Conservation (phyloP, 2,797 vertebrate species). For the Euthynnus affinis region DNA sequence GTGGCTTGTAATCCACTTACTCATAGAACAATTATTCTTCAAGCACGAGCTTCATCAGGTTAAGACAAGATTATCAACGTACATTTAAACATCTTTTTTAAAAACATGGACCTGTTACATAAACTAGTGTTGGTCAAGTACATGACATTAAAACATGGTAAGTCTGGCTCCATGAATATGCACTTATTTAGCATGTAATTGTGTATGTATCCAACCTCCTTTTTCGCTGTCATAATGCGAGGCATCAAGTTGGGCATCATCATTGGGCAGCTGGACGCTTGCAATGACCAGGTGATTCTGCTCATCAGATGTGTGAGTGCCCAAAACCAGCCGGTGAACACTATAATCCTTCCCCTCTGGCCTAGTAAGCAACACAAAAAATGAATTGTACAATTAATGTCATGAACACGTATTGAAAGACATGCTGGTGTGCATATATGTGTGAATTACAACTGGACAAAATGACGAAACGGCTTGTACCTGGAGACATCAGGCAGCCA, state of each 20-base stretch:
- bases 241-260: slow-evolving; percentile 97
- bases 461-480: slow-evolving; percentile 71
- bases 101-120: too few relatives aligned
- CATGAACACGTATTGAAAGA: not conserved
- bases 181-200: not conserved
- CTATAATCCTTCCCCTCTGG: slow-evolving; percentile 99
- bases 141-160: too few relatives aligned
- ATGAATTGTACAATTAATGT: not conserved
- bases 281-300: slow-evolving; percentile 98
- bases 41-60: not conserved
- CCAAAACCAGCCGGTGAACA: slow-evolving; percentile 94
- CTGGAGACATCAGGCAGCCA: slow-evolving; percentile 99
- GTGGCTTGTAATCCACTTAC: not conserved
- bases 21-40: not conserved
- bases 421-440: not conserved
- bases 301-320: slow-evolving; percentile 97
- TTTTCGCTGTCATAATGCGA: slow-evolving; percentile 99
- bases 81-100: not conserved
- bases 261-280: slow-evolving; percentile 96
- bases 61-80: not conserved
- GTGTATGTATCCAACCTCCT: slow-evolving; percentile 87
- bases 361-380: slow-evolving; percentile 74
- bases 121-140: too few relatives aligned
- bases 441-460: too few relatives aligned
- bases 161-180: not conserved